These are phyloP conservation scores for Microtus obscurus DNA, from an alignment of 2,797 vertebrate species.

Conservation along the genomic window DNA sequence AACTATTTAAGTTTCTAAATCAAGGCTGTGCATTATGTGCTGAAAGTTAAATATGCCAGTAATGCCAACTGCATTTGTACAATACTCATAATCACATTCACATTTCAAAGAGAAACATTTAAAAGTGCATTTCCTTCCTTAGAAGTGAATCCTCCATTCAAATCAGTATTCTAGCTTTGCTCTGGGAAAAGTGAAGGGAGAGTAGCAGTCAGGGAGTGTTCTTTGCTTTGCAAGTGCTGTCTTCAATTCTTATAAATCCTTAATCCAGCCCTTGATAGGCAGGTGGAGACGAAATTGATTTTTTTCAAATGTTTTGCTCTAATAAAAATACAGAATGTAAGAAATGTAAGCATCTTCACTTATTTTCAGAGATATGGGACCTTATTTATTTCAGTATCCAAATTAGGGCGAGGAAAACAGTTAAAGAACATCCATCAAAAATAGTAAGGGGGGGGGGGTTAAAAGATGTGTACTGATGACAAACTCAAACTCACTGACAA, in stretches of 20 bases:
- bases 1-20: slow-evolving; percentile 77
- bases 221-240: slow-evolving; percentile 59
- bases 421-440: background rate
- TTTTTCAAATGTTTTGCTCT: slow-evolving; percentile 73
- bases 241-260: slow-evolving; percentile 81
- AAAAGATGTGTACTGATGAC: slow-evolving; percentile 1
- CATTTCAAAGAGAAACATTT: slow-evolving; percentile 74
- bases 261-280: slow-evolving; percentile 72
- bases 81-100: slow-evolving; percentile 69
- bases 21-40: slow-evolving; percentile 64
- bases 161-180: slow-evolving; percentile 74
- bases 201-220: slow-evolving; percentile 46
- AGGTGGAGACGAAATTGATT: slow-evolving; percentile 77
- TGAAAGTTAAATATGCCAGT: slow-evolving; percentile 64
- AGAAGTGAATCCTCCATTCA: background rate
- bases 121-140: slow-evolving; percentile 66
- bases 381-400: slow-evolving; percentile 68
- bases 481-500: background rate
- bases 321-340: slow-evolving; percentile 70
- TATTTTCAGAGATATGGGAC: slow-evolving; percentile 57
- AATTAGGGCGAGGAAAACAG: slow-evolving; percentile 63
- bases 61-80: slow-evolving; percentile 70
- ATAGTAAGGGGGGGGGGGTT: background rate
- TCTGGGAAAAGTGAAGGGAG: slow-evolving; percentile 58
- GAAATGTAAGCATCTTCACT: slow-evolving; percentile 61